A percentile compares a stretch with the other conserved stretches of the same genome.
These are phyloP conservation scores for Tetragonula clypearis DNA, from an alignment of 1,140 invertebrate species.

Conservation along the genomic window DNA sequence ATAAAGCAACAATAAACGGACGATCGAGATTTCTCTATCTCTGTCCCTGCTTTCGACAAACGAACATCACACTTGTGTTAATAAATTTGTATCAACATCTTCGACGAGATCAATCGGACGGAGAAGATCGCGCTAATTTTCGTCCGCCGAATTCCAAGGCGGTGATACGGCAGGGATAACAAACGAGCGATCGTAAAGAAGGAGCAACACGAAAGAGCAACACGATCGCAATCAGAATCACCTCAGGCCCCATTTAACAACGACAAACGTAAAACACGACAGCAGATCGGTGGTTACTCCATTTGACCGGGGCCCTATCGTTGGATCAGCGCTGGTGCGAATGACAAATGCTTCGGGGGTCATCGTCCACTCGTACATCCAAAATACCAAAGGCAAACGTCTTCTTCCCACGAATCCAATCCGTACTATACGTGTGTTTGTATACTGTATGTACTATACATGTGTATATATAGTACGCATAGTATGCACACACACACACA, in stretches of 20 bases:
- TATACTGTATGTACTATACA: not conserved
- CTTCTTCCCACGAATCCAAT: slow-evolving; percentile 49
- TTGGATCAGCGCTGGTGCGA: slow-evolving; percentile 54
- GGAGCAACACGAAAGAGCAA: not conserved
- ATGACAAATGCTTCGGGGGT: slow-evolving; percentile 59
- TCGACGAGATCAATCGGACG: no score
- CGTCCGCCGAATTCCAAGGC: no score
- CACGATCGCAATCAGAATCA: slow-evolving; percentile 31
- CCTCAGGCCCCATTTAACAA: not conserved
- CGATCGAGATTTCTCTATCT: no score
- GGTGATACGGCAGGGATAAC: no score
- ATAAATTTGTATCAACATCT: no score
- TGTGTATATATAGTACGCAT: no score
- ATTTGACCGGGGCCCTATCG: slow-evolving; percentile 47
- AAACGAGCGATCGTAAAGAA: not conserved
- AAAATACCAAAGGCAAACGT: slow-evolving; percentile 48
- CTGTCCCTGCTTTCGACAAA: no score
- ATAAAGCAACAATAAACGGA: no score
- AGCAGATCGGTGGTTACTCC: not conserved
- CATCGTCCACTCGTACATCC: slow-evolving; percentile 24
- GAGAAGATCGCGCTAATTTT: no score
- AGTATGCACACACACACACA: no score
- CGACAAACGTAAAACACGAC: slow-evolving; percentile 24
- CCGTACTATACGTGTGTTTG: not conserved
- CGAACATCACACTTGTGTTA: no score